Base-by-base conservation (phyloP, 2,797 vertebrate species). In the Chanos chanos region DNA sequence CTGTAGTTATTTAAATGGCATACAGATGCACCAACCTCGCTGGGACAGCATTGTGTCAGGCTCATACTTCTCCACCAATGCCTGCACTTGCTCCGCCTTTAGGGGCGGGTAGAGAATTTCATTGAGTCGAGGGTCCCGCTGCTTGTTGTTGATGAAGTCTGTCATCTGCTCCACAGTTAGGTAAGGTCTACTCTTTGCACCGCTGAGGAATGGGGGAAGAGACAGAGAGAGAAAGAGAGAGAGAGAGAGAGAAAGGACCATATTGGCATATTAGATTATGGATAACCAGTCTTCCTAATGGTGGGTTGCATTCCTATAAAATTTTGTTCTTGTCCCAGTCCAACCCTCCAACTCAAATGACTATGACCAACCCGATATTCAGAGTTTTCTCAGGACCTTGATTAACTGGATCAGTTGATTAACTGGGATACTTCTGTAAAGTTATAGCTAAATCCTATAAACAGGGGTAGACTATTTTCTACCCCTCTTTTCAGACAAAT, bases 51-150 rank as follows among this genome's bases (percentile, higher is more conserved):
- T 86, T 53, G 62, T 77, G 63, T 94, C 94, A 16, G 92, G 91
- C 72, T 99, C 96, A 5, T 96, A 97, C 77, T 97, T 98, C 83
- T 98, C 96, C 83, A 98, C 91, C 85, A 99, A 83, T 39, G 87
- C 77, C 78, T 98, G 96, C 72, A 98, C 95, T 87, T 99, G 96
- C 6, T 93, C 94, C 13, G 93, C 88, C 79, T 97, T 97, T 73
- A 99, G 87, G 0, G 94, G 95, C 4, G 96, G 96, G 78, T 97
- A 99, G 60, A 99, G 93, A 55, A 99, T 98, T 87, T 98, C 96
- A 21, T 99, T 99, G 64, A 99, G 87, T 3, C 96, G 90, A 16
- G 96, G 95, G 86, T 99, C 96, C 61, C 96, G 86, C 68, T 98
- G 96, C 74, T 92, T 94, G 28, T 71, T 86, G 81, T 99, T 99